Evolutionary conservation across 2,113 vertebrate genomes (phyloP).

Genomic region (Rhinogobius similis): DNA sequence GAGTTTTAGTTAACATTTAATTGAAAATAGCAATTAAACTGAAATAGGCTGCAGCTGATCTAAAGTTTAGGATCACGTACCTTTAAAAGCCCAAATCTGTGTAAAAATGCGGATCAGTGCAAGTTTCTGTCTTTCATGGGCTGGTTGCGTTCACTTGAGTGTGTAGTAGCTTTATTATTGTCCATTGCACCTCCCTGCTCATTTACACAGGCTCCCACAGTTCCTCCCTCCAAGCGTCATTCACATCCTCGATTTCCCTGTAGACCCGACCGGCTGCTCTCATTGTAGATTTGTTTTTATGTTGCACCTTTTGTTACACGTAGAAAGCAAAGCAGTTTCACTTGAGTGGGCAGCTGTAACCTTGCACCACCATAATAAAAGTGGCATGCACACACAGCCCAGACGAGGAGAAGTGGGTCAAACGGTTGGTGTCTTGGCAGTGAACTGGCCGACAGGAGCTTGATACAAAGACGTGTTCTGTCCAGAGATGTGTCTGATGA

Average conservation of each 20-base stretch:
- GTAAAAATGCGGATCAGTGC: too few species aligned
- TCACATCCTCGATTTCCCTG: conserved; percentile 28
- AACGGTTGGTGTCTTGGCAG: conserved; percentile 44
- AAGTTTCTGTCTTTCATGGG: background rate
- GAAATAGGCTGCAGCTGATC: too few species aligned
- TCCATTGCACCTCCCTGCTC: conserved; percentile 13
- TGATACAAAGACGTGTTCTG: conserved; percentile 21
- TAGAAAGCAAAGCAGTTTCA: conserved; percentile 45
- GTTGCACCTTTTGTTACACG: background rate
- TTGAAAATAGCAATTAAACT: too few species aligned
- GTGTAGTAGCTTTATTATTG: background rate
- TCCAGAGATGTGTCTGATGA: conserved; percentile 47
- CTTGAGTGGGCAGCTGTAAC: conserved; percentile 45
- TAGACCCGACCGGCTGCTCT: conserved; percentile 21
- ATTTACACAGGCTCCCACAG: conserved; percentile 31
- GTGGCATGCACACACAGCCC: conserved; percentile 10
- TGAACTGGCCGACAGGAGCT: conserved; percentile 39
- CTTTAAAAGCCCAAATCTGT: too few species aligned
- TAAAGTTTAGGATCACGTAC: too few species aligned
- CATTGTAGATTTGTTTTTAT: conserved; percentile 47
- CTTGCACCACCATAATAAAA: conserved; percentile 30
- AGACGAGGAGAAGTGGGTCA: conserved; percentile 57
- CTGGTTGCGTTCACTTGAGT: background rate
- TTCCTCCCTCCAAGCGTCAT: background rate
- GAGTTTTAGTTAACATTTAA: too few species aligned